Percentiles rank a stretch among this genome's conserved stretches.
These are phyloP conservation scores for Myiozetetes cayanensis DNA, from an alignment of 2,113 vertebrate species.

Conservation along the genomic window DNA sequence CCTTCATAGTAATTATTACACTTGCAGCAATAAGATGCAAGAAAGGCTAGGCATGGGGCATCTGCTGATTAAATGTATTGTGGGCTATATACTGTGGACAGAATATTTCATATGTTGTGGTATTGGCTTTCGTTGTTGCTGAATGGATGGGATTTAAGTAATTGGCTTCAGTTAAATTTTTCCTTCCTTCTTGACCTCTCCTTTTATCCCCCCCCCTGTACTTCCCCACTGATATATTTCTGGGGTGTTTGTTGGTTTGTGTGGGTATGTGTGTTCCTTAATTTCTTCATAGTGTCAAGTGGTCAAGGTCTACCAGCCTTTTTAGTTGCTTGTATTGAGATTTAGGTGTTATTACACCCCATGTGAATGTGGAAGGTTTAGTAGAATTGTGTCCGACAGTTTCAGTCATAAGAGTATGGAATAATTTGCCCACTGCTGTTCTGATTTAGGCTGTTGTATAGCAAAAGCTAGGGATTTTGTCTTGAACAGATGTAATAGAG, in stretches of 20 bases:
- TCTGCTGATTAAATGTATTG: neutral
- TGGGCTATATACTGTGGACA: neutral
- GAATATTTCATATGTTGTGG: neutral
- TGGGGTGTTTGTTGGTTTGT: neutral
- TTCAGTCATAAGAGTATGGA: neutral
- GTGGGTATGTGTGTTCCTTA: neutral
- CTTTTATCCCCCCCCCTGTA: neutral
- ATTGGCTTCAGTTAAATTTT: neutral
- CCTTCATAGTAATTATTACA: neutral
- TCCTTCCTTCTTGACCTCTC: neutral
- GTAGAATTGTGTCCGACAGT: neutral
- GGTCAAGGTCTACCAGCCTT: neutral
- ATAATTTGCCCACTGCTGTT: neutral
- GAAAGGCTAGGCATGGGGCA: neutral
- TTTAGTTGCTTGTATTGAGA: neutral
- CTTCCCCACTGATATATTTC: neutral
- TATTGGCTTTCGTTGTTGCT: neutral
- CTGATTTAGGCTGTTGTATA: neutral
- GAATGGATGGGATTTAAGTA: neutral
- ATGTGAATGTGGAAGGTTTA: neutral
- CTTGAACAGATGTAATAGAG: neutral
- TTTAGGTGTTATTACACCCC: neutral
- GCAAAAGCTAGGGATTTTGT: neutral
- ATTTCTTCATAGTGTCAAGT: neutral
- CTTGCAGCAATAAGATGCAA: neutral